Conservation (phyloP, 2,888 invertebrate species). For the Melitaea athalia region DNA sequence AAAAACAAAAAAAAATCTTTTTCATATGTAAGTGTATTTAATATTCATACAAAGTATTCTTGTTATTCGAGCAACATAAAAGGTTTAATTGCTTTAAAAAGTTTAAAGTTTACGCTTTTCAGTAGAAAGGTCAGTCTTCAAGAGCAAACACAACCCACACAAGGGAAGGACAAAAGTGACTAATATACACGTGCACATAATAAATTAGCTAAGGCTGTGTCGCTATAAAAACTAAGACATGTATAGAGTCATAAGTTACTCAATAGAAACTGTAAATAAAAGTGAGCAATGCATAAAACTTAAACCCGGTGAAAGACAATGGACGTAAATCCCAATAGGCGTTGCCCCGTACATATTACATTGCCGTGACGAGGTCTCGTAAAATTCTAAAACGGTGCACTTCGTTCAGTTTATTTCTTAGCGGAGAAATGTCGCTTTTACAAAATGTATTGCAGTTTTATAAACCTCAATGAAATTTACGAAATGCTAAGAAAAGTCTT, state of each 20-base stretch:
- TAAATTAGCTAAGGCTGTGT: neutral
- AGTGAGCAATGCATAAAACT: slow-evolving; percentile 22
- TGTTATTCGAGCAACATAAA: too few relatives aligned
- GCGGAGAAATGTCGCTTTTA: slow-evolving; percentile 31
- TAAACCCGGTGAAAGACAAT: slow-evolving; percentile 22
- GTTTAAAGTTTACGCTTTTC: too few relatives aligned
- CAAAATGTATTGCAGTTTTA: slow-evolving; percentile 27
- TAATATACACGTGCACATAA: neutral
- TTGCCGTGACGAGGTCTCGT: slow-evolving; percentile 31
- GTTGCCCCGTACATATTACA: slow-evolving; percentile 31
- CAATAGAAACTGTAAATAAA: slow-evolving; percentile 22
- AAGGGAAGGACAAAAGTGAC: too few relatives aligned
- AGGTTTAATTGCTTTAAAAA: too few relatives aligned
- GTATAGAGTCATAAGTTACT: neutral
- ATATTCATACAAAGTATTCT: too few relatives aligned
- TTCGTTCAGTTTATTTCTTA: slow-evolving; percentile 28
- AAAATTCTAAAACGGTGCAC: slow-evolving; percentile 34
- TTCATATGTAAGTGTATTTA: too few relatives aligned
- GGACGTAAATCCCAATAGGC: slow-evolving; percentile 27
- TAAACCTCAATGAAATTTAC: slow-evolving; percentile 22
- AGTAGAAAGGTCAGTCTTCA: too few relatives aligned
- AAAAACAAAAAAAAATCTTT: too few relatives aligned
- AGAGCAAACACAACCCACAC: too few relatives aligned
- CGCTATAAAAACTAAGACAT: neutral
- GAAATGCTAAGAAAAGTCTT: slow-evolving; percentile 12